Evolutionary conservation across 2,797 vertebrate species (phyloP).

Genomic region (Pantherophis alleghaniensis): DNA sequence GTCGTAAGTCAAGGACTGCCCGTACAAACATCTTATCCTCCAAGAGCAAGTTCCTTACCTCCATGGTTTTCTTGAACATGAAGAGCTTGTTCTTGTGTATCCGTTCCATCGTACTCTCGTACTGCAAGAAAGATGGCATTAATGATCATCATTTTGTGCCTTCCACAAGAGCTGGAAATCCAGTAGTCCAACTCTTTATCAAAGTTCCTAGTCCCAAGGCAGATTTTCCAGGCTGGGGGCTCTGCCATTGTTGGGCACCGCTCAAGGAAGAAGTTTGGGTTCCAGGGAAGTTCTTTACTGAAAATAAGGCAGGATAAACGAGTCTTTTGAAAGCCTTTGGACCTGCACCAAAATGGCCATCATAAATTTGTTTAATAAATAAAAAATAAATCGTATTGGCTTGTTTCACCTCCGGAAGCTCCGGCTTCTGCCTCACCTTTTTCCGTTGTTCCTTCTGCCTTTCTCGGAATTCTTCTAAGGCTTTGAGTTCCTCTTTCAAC

Average conservation of each 20-base stretch:
- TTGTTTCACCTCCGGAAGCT: neutral
- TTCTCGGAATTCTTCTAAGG: slow-evolving; percentile 91
- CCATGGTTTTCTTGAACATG: slow-evolving; percentile 88
- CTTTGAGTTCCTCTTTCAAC: slow-evolving; percentile 85
- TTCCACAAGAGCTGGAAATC: neutral
- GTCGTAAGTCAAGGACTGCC: neutral
- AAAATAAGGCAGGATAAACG: neutral
- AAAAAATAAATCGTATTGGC: neutral
- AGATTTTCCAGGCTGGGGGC: neutral
- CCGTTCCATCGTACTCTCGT: slow-evolving; percentile 86
- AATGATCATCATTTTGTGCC: neutral
- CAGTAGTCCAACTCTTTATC: neutral
- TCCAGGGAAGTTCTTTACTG: neutral
- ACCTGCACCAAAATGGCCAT: no score
- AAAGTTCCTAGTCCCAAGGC: neutral
- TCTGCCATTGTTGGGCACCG: neutral
- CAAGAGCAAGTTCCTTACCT: slow-evolving; percentile 76
- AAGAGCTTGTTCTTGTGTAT: slow-evolving; percentile 90
- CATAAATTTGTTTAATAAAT: neutral
- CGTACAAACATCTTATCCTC: neutral
- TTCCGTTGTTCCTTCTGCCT: slow-evolving; percentile 93
- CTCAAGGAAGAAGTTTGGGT: neutral
- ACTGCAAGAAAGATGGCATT: slow-evolving; percentile 72
- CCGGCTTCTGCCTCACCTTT: slow-evolving; percentile 76
- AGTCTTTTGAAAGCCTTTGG: neutral